phyloP scores from a whole-genome alignment of 2,797 vertebrate species.

The Coccyzus lansbergi region DNA sequence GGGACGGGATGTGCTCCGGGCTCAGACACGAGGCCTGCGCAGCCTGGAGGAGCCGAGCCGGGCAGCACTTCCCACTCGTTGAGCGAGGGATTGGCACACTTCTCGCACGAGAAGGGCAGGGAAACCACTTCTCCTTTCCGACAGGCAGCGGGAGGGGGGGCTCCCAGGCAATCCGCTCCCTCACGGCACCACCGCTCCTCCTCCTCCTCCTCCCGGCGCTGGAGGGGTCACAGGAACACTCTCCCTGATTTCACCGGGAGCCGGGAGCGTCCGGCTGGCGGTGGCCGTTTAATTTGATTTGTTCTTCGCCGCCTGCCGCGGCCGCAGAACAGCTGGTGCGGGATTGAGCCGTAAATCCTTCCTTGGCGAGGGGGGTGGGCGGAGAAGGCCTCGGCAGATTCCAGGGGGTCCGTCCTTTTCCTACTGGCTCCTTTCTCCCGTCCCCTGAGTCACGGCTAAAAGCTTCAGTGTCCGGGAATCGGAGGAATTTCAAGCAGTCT shows the following conservation, averaged over 20 bases:
- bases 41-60: background rate
- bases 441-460: background rate
- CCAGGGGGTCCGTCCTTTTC: background rate
- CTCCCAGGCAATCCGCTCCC: background rate
- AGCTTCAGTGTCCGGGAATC: rapidly evolving
- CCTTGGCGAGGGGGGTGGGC: conserved; percentile 56
- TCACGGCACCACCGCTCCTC: background rate
- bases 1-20: background rate
- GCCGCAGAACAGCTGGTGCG: conserved; percentile 72
- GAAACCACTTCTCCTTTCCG: conserved; percentile 46
- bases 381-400: conserved; percentile 1
- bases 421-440: conserved; percentile 46
- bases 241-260: conserved; percentile 63
- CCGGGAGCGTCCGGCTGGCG: background rate
- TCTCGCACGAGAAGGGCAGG: background rate
- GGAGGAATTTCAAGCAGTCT: background rate
- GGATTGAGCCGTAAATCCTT: conserved; percentile 80
- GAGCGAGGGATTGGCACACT: background rate
- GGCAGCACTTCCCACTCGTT: background rate
- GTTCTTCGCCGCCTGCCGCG: conserved; percentile 72
- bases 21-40: rapidly evolving
- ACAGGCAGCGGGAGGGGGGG: background rate
- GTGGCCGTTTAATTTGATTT: conserved; percentile 73
- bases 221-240: background rate
- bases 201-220: background rate